Evolutionary conservation across 2,113 vertebrate species (phyloP).

Genomic region (Oreotrochilus melanogaster): DNA sequence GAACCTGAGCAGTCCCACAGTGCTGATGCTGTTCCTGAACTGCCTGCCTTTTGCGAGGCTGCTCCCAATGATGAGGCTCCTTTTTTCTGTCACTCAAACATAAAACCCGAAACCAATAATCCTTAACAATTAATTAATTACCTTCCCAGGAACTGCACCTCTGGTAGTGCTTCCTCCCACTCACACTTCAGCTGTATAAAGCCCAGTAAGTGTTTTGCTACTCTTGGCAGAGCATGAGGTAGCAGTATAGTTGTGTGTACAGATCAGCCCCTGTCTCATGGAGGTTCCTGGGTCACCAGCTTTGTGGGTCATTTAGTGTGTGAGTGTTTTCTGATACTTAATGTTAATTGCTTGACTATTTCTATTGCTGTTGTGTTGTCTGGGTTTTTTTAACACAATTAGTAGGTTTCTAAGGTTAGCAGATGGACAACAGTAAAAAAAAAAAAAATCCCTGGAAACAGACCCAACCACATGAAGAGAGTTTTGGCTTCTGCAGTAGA

Average conservation of each 20-base stretch:
- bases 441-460: neutral
- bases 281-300: rapidly evolving
- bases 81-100: neutral
- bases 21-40: neutral
- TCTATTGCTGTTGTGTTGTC: neutral
- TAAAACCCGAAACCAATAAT: neutral
- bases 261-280: rapidly evolving
- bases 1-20: neutral
- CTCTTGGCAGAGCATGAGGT: rapidly evolving
- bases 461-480: neutral
- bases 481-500: neutral
- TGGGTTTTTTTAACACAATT: neutral
- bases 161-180: neutral
- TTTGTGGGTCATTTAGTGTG: neutral
- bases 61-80: neutral
- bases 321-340: neutral
- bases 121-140: neutral
- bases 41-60: rapidly evolving
- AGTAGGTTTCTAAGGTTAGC: neutral
- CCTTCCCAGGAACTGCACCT: neutral
- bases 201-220: rapidly evolving
- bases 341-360: neutral
- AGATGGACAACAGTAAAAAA: neutral
- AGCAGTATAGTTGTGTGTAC: rapidly evolving
- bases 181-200: neutral